phyloP scores from a whole-genome alignment of 2,113 vertebrate species.

The Eulemur macaco region DNA sequence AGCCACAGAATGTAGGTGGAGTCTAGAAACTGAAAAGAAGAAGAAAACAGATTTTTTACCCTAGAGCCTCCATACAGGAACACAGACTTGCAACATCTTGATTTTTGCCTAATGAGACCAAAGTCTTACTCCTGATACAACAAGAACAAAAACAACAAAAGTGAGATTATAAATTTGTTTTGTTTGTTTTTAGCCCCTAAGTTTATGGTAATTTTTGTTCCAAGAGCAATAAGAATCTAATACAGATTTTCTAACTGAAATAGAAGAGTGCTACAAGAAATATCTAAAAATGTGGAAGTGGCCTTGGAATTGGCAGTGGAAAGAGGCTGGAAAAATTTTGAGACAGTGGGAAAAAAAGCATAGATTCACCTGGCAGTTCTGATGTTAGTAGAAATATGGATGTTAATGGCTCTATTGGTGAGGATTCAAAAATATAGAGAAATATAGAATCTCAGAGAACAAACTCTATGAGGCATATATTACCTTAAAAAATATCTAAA shows the following conservation, averaged over 20 bases:
- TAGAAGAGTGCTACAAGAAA: background rate
- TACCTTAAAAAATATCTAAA: background rate
- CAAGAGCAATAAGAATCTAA: background rate
- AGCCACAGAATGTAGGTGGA: background rate
- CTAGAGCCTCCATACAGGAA: background rate
- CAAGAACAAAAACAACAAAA: background rate
- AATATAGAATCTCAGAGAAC: background rate
- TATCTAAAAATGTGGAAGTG: background rate
- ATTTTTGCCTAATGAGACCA: background rate
- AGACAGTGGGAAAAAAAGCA: background rate
- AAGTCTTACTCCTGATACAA: background rate
- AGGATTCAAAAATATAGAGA: background rate
- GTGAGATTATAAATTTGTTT: background rate
- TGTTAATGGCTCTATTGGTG: background rate
- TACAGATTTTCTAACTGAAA: background rate
- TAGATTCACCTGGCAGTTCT: background rate
- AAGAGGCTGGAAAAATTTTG: background rate
- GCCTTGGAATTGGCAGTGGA: background rate
- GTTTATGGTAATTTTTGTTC: background rate
- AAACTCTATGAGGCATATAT: background rate
- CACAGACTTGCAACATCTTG: fast-evolving
- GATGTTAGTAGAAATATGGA: background rate
- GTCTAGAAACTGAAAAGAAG: background rate
- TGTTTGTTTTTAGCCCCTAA: background rate
- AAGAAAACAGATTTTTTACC: background rate